Evolutionary conservation across 1,140 invertebrate species (phyloP), one percentile per base, ranked within the genome.

Genomic region (Drosophila triauraria): DNA sequence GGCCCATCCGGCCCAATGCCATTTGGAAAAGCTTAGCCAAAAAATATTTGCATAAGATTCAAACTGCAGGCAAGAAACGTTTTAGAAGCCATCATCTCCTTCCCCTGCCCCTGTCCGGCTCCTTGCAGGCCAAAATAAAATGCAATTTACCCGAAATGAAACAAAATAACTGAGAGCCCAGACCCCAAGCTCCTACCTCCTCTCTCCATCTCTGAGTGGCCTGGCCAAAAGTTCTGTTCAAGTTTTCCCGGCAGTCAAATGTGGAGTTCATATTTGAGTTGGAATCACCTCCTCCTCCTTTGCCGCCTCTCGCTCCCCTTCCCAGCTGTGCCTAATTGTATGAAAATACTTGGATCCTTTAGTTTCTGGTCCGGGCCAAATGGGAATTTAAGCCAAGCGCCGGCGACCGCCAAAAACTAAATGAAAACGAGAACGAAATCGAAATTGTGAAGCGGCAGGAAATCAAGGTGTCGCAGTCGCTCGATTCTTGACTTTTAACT

Each of bases 41-140:
- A 90, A 77, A 88, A 78, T 90, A 88, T 88, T 90, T 88, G 84
- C 84, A 90, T 88, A 88, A 79, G 85, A 88, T 88, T 81, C 74
- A 84, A 88, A 90, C 77, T 88, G 80, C 84, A 87, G 68, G 78
- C 84, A 84, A 88, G 80, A 71, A 81, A 65, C 79, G 69, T 71
- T 80, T 67, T 82, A 61, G 47, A 25, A 38, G 25, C 61, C 59
- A 42, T 40, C 44, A n/a, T 13, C n/a, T n/a, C 15, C n/a, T 38
- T 4, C n/a, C 20, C 15, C n/a, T 38, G 6, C 25, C 20, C 53
- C 35, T n/a, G 20, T 40, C 7, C 9, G 8, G 20, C 32, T 27
- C 42, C n/a, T 35, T 67, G 60, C 60, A 42, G 43, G 48, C 46
- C 53, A 43, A 78, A 82, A 78, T 82, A 80, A 84, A 84, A 72